These are phyloP conservation scores for Platysternon megacephalum DNA, from an alignment of 2,113 vertebrate species.

Conservation along the genomic window DNA sequence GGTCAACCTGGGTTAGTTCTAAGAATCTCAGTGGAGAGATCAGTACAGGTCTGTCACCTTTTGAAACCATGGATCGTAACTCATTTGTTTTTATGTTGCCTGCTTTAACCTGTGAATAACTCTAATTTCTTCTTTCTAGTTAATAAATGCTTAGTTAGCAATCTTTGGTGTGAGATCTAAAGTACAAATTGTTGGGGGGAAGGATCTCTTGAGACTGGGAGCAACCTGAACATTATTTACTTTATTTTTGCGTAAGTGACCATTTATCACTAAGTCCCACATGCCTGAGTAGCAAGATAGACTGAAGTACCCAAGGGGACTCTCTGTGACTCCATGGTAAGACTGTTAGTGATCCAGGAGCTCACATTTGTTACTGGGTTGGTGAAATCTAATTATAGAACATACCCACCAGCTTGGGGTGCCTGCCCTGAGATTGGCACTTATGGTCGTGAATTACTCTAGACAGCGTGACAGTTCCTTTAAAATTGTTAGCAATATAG, in stretches of 20 bases:
- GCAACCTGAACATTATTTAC: neutral
- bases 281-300: neutral
- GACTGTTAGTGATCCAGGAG: neutral
- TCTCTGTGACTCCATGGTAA: neutral
- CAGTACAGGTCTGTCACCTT: too few species aligned
- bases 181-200: neutral
- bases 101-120: neutral
- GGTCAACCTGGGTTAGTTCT: too few species aligned
- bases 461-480: neutral
- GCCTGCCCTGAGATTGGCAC: neutral
- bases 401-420: neutral
- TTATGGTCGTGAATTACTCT: neutral
- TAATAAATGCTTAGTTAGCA: neutral
- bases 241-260: neutral
- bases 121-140: neutral
- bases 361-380: neutral
- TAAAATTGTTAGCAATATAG: neutral
- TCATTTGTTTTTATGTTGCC: neutral
- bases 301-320: neutral
- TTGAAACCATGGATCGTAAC: neutral
- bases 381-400: neutral
- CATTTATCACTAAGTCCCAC: neutral
- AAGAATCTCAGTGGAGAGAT: too few species aligned
- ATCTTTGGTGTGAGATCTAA: neutral
- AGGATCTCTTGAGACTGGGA: neutral